Evolutionary conservation across 2,888 invertebrate species (phyloP), one percentile per base, ranked within the genome.

Genomic region (Mythimna pallens): DNA sequence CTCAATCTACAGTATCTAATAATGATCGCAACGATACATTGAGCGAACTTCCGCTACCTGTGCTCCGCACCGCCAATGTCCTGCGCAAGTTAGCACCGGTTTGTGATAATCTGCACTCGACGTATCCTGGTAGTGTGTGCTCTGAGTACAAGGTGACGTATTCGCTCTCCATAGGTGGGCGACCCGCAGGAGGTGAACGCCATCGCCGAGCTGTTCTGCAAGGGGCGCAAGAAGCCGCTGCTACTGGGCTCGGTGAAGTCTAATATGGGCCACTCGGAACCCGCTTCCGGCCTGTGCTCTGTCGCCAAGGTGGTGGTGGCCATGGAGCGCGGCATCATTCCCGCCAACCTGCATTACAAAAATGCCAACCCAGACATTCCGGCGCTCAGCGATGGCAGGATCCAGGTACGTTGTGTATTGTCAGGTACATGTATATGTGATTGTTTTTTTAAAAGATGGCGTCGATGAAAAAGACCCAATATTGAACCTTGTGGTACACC

Each of bases 241-340:
- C 94, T 99, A 59, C 97, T 99, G 88, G 99, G 99, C 25, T 99
- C 99, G 0, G 98, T 99, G 0, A 99, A 99, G 93, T 99, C 99
- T 34, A 99, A 99, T 95, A 99, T 99, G 99, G 99, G 99, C 2
- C 99, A 99, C 93, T 98, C 99, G 6, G 99, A 99, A 94, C 99
- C 99, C 0, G 98, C 98, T 1, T 98, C 98, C 61, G 99, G 99
- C 40, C 96, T 99, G 36, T 98, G 99, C 90, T 98, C 99, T 1
- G 96, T 99, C 81, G 98, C 99, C 17, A 99, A 99, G 94, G 97
- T 93, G 69, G 93, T 99, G 34, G 97, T 99, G 76, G 98, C 99
- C 22, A 99, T 99, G 98, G 99, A 99, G 95, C 94, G 97, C 70
- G 98, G 99, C 47, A 93, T 97, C 50, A 98, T 99, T 85, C 99